These are phyloP conservation scores for Melipona quadrifasciata DNA, from an alignment of 1,140 invertebrate species.

Conservation along the genomic window DNA sequence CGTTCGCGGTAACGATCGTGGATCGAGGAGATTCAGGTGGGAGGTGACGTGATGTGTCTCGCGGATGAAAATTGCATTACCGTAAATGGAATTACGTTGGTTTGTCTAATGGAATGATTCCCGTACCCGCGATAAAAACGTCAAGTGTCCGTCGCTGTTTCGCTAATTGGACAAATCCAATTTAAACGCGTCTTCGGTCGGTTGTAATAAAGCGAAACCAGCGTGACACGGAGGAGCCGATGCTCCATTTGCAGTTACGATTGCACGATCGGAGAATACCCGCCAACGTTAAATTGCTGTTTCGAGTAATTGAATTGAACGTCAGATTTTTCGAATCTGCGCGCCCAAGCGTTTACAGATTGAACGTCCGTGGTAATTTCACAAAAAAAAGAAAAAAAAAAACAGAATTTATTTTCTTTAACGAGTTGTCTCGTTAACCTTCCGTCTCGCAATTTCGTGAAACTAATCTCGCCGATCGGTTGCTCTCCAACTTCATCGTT, in stretches of 20 bases:
- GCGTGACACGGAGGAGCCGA: constrained; percentile 4
- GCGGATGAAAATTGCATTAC: background rate
- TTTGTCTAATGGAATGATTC: constrained; percentile 15
- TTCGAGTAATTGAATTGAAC: background rate
- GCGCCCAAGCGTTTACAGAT: background rate
- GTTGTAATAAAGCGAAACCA: constrained; percentile 30
- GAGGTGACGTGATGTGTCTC: too few relatives aligned
- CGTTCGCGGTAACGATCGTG: background rate
- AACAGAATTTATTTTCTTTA: too few relatives aligned
- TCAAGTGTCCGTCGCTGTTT: constrained; percentile 5
- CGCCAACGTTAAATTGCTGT: background rate
- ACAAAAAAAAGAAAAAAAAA: too few relatives aligned
- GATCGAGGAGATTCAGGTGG: background rate
- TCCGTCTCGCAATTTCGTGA: too few relatives aligned
- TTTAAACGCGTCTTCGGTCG: constrained; percentile 21
- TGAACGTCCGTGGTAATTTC: background rate
- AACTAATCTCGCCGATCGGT: too few relatives aligned
- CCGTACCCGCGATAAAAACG: background rate
- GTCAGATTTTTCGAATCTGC: background rate
- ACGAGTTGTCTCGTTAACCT: too few relatives aligned
- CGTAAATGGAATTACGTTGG: constrained; percentile 6
- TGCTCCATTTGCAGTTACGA: constrained; percentile 19
- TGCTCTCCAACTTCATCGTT: too few relatives aligned
- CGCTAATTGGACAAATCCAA: constrained; percentile 28
- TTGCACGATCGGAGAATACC: background rate